A percentile compares a stretch with the other conserved stretches of the same genome.
These are phyloP conservation scores for Cryptoblepharus egeriae DNA, from an alignment of 2,797 vertebrate species.

Conservation along the genomic window DNA sequence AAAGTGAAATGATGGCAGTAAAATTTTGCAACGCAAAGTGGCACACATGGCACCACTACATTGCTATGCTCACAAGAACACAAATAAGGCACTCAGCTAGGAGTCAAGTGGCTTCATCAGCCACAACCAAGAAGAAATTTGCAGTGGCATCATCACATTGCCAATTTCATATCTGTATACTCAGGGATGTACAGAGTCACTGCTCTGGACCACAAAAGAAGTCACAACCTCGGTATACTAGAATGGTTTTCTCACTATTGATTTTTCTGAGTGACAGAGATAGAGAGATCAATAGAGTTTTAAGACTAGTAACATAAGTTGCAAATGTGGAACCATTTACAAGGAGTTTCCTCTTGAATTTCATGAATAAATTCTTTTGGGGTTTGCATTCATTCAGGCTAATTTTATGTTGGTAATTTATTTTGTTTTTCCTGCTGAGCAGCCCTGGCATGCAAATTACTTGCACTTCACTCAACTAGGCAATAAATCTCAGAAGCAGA, in stretches of 20 bases:
- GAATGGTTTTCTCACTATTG: neutral
- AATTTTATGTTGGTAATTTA: slow-evolving; percentile 8
- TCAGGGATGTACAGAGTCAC: too few relatives aligned
- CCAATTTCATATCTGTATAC: too few relatives aligned
- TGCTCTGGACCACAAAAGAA: too few relatives aligned
- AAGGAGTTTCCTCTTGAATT: neutral
- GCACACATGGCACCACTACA: too few relatives aligned
- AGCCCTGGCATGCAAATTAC: slow-evolving; percentile 26
- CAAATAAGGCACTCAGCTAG: too few relatives aligned
- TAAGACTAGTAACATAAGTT: neutral
- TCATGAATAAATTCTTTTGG: neutral
- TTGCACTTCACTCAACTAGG: slow-evolving; percentile 36
- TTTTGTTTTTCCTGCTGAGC: slow-evolving; percentile 43
- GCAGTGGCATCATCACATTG: too few relatives aligned
- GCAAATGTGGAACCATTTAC: neutral
- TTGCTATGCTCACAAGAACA: too few relatives aligned
- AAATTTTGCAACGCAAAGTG: too few relatives aligned
- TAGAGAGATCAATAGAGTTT: slow-evolving; percentile 3
- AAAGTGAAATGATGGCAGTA: too few relatives aligned
- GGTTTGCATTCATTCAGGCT: slow-evolving; percentile 14
- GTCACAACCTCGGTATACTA: too few relatives aligned
- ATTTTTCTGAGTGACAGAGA: neutral
- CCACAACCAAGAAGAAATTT: too few relatives aligned
- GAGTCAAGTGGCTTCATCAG: too few relatives aligned
- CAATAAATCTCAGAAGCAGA: slow-evolving; percentile 54